Base-by-base conservation (phyloP, 2,797 vertebrate genomes). In the Denticeps clupeoides region DNA sequence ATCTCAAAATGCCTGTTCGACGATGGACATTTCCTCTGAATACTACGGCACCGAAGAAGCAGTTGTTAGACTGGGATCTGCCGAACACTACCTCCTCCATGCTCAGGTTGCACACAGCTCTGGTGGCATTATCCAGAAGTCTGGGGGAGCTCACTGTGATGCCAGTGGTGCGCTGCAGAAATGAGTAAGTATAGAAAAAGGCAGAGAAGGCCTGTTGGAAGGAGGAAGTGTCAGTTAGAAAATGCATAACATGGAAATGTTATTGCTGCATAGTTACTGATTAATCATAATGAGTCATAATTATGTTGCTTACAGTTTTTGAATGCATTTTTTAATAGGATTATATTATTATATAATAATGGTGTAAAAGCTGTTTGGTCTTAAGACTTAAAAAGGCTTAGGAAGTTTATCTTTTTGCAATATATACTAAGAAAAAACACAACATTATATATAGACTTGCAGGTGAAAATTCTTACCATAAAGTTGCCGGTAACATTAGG, bases 161-260 rank as follows among this genome's bases (percentile, higher is more conserved):
- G 37, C 58, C 59, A 62, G 83, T 82, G 47, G 61, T 57, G 0
- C 61, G 62, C 56, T 49, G 65, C 32, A 88, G 74, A 65, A 87
- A 87, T 46, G 73, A 57, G 56, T 86, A 46, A 0, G 71, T 82
- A 64, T 88, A 84, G 69, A 71, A 89, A 57, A 88, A 88, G 3
- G 81, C 85, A 42, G 87, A 84, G 67, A 89, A 89, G 19, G 84
- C 87, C 87, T 89, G 67, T 45, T n/a, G n/a, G n/a, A n/a, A n/a
- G n/a, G n/a, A n/a, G n/a, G n/a, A n/a, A n/a, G n/a, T n/a, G n/a
- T n/a, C n/a, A n/a, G n/a, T n/a, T n/a, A 5, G 27, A 13, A 27
- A 22, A n/a, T 25, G 4, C 5, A 31, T 24, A 21, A 7, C 7
- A 35, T n/a, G 5, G 41, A 35, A 26, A 9, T 5, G 18, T 15